Evolutionary conservation across 2,888 invertebrate species (phyloP), one percentile per base, ranked within the genome.

Genomic region (Leptopilina drosophilae): DNA sequence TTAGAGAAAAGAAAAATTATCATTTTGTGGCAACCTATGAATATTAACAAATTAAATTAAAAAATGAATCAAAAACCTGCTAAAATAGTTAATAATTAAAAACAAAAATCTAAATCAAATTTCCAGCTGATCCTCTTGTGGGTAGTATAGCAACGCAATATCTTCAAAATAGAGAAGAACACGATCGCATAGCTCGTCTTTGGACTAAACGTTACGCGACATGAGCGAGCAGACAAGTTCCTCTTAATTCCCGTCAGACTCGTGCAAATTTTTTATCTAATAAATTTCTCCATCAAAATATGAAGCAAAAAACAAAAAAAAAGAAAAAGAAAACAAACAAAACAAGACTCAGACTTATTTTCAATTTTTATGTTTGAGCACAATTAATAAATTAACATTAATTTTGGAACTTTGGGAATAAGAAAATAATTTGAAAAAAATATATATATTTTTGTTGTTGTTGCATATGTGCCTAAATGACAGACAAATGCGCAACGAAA

Each of bases 151-250:
- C 99, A 77, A 98, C 98, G 85, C 99, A 99, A 94, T 99, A 98
- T 94, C 94, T 98, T 87, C 98, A 98, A 93, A 98, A 99, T 93
- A 94, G 98, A 82, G 98, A 98, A 91, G 99, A 99, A 92, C 99
- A 99, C 92, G 99, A 99, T 93, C 96, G 98, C 92, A 98, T 98
- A 92, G 99, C 99, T 87, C 96, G 98, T 92, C 95, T 98, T 91
- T 99, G 99, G 99, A 99, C 99, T 92, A 98, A 98, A 93, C 96
- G 99, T 90, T 99, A 97, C 91, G 98, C 98, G 87, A 97, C 97
- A 95, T 97, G 96, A 97, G 89, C 90, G 83, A 77, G 20, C 76
- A 76, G 12, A 20, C 26, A 73, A 73, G 79, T 14, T 73, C 76
- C 64, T 33, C 66, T 76, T 76, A 86, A 86, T 87, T 88, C 85